Evolutionary conservation across 2,797 vertebrate genomes (phyloP), one percentile per base, ranked within the genome.

Genomic region (Lacerta agilis): DNA sequence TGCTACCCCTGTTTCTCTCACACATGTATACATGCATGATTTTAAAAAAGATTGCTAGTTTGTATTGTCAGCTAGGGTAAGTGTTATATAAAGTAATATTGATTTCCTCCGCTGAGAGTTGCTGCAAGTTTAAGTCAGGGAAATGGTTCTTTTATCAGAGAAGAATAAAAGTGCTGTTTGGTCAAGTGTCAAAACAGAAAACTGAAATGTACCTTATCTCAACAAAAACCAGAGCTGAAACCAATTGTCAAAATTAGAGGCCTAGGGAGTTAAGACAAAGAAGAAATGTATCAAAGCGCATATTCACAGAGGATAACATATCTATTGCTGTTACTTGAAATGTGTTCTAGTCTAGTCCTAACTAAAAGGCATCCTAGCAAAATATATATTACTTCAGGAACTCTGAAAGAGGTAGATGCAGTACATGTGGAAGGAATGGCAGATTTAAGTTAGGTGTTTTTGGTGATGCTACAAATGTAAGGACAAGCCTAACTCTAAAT

Each of bases 71-170:
- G 77, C 29, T 69, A 55, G 33, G 72, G 45, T 38, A 20, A 43
- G 36, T 78, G 79, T 67, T 78, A 1, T 78, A 82, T 45, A 77
- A 78, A 83, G 61, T 72, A 71, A 76, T 61, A 86, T 41, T 86
- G 83, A 89, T 86, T 89, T 89, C 23, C 45, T 77, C 17, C 36
- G n/a, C 84, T 77, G 79, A 82, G 71, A 82, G 61, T 43, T 61
- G 69, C 33, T 27, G 72, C 33, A 77, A 41, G 49, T 69, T 71
- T 82, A 69, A 78, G 88, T 71, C 73, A 71, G 43, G 64, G 72
- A 86, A 86, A 86, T 45, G 5, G 43, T 73, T 36, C 61, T 86
- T 85, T 79, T 78, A 83, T 83, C 36, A 45, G 36, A 20, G 38
- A 11, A 84, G 45, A 84, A 25, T 58, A 18, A 84, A 84, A 38